Evolutionary conservation across 2,888 invertebrate species (phyloP).

Genomic region (Catonia carolina): DNA sequence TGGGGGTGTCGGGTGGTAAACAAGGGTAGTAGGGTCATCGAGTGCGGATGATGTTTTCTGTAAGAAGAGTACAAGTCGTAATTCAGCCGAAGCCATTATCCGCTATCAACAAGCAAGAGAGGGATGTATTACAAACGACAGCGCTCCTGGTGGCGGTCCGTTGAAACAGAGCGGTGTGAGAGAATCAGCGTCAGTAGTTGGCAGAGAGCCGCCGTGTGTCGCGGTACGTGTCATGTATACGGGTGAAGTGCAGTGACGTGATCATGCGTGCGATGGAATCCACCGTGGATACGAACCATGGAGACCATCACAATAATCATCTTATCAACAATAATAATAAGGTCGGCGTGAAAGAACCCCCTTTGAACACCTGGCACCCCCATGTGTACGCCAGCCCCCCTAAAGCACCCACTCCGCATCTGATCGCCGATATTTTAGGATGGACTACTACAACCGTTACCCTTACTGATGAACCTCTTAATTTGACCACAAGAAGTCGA

Average conservation of each 20-base stretch:
- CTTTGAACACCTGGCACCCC: constrained; percentile 65
- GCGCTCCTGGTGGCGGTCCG: constrained; percentile 20
- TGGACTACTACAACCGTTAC: constrained; percentile 23
- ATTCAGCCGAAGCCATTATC: constrained; percentile 26
- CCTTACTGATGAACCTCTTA: constrained; percentile 39
- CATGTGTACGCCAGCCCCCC: constrained; percentile 82
- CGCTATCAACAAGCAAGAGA: constrained; percentile 27
- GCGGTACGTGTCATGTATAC: constrained; percentile 4
- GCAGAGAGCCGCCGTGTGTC: constrained; percentile 9
- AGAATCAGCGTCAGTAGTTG: constrained; percentile 17
- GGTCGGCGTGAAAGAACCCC: constrained; percentile 2
- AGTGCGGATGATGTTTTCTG: constrained; percentile 18
- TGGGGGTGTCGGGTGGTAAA: constrained; percentile 2
- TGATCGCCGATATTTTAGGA: constrained; percentile 82
- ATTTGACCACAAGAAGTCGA: constrained; percentile 39
- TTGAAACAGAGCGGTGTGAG: constrained; percentile 22
- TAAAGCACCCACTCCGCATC: constrained; percentile 75
- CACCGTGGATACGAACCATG: background rate
- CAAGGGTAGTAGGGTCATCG: constrained; percentile 10
- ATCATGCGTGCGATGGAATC: constrained; percentile 24
- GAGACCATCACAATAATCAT: background rate
- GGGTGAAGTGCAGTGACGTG: constrained; percentile 13
- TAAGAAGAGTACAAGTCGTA: constrained; percentile 18
- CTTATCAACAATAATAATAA: constrained; percentile 20
- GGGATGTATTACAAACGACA: constrained; percentile 20